Base-by-base conservation (phyloP, 2,888 invertebrate species). In the Fragum sueziense region DNA sequence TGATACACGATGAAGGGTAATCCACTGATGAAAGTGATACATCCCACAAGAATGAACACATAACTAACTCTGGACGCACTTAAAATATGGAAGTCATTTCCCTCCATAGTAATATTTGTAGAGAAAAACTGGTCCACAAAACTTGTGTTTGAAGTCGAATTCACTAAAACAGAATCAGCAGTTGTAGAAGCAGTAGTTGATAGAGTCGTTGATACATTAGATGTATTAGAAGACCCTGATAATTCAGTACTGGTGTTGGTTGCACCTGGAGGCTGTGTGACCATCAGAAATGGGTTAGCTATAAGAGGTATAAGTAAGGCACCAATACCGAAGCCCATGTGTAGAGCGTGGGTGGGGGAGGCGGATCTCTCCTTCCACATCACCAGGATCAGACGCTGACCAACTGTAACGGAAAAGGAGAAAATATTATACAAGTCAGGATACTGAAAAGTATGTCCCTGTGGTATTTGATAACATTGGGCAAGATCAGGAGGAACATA, bases 291-390 rank as follows among this genome's bases (percentile, higher is more conserved):
- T 0, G 86, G 86, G 61, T 78, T 76, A 3, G 84, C 87, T 20
- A 89, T 73, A 6, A 85, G 70, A 0, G 88, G 87, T 2, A 76
- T 81, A n/a, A 86, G 57, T 0, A 88, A 22, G 22, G 88, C 87
- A 4, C 89, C 89, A 22, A 89, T 57, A 2, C 88, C 88, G 62
- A 85, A 88, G 14, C 88, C 88, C 69, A 87, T 87, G 65, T 89
- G 88, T 17, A 87, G 67, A 11, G 84, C 76, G 62, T 88, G 86
- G 69, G 87, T 80, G 3, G 89, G 88, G 6, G 85, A 67, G 9
- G 88, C 82, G 0, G 87, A 76, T 22, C 85, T 70, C 14, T 85
- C 82, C 34, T 72, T 76, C 89, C 89, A 89, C 74, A 87, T 72
- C 59, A 84, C 75, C 22, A 88, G 47, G 1, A 85, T 47, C 37